Evolutionary conservation across 2,797 vertebrate genomes (phyloP).

Genomic region (Tinamus major): DNA sequence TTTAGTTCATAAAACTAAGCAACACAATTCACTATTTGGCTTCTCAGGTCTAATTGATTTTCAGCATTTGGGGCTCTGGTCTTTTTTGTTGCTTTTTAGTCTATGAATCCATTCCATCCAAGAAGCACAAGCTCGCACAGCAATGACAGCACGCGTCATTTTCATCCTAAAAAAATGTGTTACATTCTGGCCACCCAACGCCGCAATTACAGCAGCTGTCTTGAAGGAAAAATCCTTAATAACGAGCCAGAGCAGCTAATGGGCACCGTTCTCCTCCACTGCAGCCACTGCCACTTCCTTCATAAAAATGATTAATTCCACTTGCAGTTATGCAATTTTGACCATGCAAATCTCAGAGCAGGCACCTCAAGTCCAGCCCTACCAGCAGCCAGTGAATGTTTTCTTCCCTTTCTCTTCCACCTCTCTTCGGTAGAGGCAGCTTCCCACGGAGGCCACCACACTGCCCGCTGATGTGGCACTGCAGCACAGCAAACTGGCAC

Average conservation of each 20-base stretch:
- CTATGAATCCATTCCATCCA: background rate
- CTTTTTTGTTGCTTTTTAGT: background rate
- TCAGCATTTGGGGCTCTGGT: background rate
- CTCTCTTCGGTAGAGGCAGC: background rate
- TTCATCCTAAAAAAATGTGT: background rate
- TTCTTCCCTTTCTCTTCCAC: background rate
- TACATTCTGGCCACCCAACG: conserved; percentile 30
- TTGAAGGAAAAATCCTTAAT: conserved; percentile 9
- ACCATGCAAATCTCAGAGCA: background rate
- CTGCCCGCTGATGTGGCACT: rapidly evolving
- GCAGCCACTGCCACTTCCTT: background rate
- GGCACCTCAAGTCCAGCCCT: background rate
- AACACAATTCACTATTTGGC: background rate
- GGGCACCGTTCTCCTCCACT: background rate
- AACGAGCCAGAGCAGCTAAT: background rate
- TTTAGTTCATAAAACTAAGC: background rate
- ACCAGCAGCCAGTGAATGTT: background rate
- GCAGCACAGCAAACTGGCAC: background rate
- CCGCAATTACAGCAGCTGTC: conserved; percentile 19
- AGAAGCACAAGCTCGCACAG: background rate
- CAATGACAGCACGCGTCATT: background rate
- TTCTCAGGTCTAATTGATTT: background rate
- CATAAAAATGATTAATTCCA: background rate
- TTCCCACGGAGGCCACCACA: background rate
- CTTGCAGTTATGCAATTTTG: background rate